phyloP scores from a whole-genome alignment of 2,888 invertebrate species.

The Aphrophora alni region DNA sequence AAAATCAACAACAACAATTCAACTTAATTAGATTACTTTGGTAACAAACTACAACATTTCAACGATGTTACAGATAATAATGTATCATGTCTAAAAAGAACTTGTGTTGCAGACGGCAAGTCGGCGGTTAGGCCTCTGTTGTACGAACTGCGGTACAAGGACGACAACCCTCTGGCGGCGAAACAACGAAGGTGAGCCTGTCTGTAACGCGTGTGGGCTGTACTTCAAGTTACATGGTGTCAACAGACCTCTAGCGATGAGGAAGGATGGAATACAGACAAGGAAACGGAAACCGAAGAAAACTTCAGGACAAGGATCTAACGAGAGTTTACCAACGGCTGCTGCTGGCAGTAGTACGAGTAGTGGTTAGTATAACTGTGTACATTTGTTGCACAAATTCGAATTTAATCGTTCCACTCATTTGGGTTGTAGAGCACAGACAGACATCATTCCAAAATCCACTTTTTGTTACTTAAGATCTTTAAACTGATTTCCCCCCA shows the following conservation, averaged over 20 bases:
- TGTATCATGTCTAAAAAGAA: no score
- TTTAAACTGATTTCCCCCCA: no score
- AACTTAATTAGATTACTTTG: no score
- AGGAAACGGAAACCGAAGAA: conserved; percentile 79
- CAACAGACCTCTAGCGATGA: conserved; percentile 95
- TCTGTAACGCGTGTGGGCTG: conserved; percentile 83
- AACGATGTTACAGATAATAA: no score
- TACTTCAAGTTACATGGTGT: conserved; percentile 86
- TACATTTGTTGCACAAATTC: no score
- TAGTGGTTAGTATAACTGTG: neutral
- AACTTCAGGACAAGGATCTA: conserved; percentile 67
- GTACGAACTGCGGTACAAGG: conserved; percentile 73
- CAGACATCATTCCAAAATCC: no score
- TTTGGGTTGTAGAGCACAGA: no score
- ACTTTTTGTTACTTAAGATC: no score
- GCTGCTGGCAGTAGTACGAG: neutral
- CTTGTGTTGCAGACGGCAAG: conserved; percentile 59
- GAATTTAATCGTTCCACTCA: no score
- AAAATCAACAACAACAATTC: no score
- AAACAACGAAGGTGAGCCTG: conserved; percentile 97
- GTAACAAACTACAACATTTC: no score
- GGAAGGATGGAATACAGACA: conserved; percentile 98
- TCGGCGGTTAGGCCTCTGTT: conserved; percentile 60
- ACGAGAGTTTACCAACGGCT: neutral
- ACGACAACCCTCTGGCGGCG: conserved; percentile 98